A percentile compares a stretch with the other conserved stretches of the same genome.
phyloP scores from a whole-genome alignment of 2,797 vertebrate species.

The Tapirus indicus region DNA sequence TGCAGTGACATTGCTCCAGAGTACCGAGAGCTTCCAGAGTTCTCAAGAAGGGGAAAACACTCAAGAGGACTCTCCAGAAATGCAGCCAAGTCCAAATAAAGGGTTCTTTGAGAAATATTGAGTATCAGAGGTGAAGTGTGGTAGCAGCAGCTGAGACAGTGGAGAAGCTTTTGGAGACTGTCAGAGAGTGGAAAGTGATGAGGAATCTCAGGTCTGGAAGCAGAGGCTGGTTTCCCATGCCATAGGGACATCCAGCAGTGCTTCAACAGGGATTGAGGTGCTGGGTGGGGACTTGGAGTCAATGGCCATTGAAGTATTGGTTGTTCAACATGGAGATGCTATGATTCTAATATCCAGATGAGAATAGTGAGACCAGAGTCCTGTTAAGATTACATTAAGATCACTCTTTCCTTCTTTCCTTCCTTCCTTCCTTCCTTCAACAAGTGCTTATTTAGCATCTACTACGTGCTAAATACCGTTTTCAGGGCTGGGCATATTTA shows the following conservation, averaged over 20 bases:
- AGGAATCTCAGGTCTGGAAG: not conserved
- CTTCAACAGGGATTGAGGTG: not conserved
- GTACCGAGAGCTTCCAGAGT: not conserved
- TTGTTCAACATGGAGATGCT: not conserved
- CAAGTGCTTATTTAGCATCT: not conserved
- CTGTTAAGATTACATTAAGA: not conserved
- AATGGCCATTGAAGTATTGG: not conserved
- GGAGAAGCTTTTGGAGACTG: not conserved
- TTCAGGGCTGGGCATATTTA: not conserved
- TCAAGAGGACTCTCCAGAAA: not conserved
- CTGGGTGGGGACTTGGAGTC: not conserved
- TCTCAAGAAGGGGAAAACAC: not conserved
- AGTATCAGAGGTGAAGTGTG: not conserved
- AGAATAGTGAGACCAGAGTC: not conserved
- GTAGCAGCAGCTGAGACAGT: not conserved
- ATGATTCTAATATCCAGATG: not conserved
- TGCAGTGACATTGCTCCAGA: no score
- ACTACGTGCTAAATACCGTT: not conserved
- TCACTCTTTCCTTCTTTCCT: not conserved
- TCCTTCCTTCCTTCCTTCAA: not conserved
- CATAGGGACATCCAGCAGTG: not conserved
- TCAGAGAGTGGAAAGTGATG: not conserved
- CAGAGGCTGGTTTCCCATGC: not conserved
- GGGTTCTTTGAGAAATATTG: not conserved
- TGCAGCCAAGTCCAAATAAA: not conserved